Base-by-base conservation (phyloP, 2,113 vertebrate genomes). In the Mustelus asterias region DNA sequence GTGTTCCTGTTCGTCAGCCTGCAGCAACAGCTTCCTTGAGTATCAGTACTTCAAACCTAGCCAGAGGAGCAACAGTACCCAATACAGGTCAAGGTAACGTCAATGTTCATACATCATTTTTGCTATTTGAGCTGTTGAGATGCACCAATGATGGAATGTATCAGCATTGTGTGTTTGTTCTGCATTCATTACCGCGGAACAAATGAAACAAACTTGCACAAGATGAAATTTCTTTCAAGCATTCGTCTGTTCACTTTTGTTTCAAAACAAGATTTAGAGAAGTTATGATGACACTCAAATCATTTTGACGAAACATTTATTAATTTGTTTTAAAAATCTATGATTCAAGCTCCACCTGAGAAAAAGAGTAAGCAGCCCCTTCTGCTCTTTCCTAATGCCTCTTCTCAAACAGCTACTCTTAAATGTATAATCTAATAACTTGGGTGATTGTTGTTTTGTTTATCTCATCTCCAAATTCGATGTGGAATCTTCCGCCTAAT, bases 11-110 rank as follows among this genome's bases (percentile, higher is more conserved):
- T 95, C 94, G 24, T 95, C 94, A 72, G 44, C 69, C 94, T 72
- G 33, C 94, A 70, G 33, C 92, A 41, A 41, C 92, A 69, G 94
- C 44, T 54, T 95, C 69, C 69, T 76, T 72, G 44, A 72, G 44
- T 76, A 54, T 29, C 24, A 48, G 94, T 54, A 54, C 94, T 44
- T 95, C 94, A 33, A 95, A 48, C 69, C 44, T 95, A 41, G 9
- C 11, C 26, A 95, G 26, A 76, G 94, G 69, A 24, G 94, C 67
- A 95, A 48, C 69, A 16, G 69, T 95, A 76, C 10, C 94, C 44
- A 95, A 48, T 72, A 29, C 94, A 95, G 41, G 41, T 48, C 94
- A 95, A 95, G 94, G 94, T 95, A 95, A 76, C 26, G 48, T 95
- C 44, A 48, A 16, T 95, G 44, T 76, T 26, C 11, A 29, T 48